Base-by-base conservation (phyloP, 1,140 invertebrate genomes). In the Pogonomyrmex barbatus region DNA sequence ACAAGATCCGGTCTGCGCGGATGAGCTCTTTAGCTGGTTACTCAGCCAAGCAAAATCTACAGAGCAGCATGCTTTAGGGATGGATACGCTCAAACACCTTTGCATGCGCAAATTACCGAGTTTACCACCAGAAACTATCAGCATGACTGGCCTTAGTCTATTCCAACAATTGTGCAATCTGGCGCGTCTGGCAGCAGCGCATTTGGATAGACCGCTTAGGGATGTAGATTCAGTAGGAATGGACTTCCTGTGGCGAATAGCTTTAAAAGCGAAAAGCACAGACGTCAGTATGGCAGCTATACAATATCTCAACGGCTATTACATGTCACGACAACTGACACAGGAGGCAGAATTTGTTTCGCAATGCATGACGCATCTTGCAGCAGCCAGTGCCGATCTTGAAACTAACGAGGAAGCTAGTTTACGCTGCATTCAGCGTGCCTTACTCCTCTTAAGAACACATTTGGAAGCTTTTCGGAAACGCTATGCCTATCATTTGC, bases 221-320 rank as follows among this genome's bases (percentile, higher is more conserved):
- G 94, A 95, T 30, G 94, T 94, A 0, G 95, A 95, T 77, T 95
- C 94, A 1, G 96, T 97, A 42, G 98, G 98, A 14, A 99, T 99
- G 97, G 97, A 98, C 94, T 98, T 99, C 91, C 94, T 99, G 30
- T 99, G 98, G 98, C 97, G 97, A 93, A 99, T 99, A 86, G 98
- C 98, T 0, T 94, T 99, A 0, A 95, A 97, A 87, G 98, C 98
- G 1, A 97, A 97, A 86, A 98, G 97, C 93, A 98, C 98, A 56
- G 98, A 99, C 93, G 98, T 99, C 0, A 99, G 98, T 86, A 97
- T 99, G 96, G 97, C 98, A 5, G 98, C 98, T 0, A 99, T 99
- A 83, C 98, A 99, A 92, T 98, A 98, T 92, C 95, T 99, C 50
- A 99, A 99, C 93, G 97, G 97, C 90, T 98, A 98, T 92, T 99